Conservation (phyloP, 2,797 vertebrate species). For the Lerista edwardsae region DNA sequence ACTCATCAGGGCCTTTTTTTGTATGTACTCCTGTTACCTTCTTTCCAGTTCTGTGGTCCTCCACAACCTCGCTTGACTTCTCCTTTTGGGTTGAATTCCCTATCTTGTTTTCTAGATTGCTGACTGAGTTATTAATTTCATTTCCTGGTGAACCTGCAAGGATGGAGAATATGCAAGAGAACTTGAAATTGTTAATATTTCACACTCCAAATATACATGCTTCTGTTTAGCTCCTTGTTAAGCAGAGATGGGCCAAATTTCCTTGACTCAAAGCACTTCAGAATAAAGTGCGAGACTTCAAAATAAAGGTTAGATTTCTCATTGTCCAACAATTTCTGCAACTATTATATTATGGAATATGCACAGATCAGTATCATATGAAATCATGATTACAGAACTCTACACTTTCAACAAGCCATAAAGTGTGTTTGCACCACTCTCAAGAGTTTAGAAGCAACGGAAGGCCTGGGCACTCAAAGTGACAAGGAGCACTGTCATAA, state of each 20-base stretch:
- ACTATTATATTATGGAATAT: neutral
- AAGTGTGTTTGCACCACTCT: too few species aligned
- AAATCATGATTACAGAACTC: neutral
- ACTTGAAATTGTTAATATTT: constrained; percentile 37
- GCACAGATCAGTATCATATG: neutral
- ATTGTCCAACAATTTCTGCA: neutral
- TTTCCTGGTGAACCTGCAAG: constrained; percentile 81
- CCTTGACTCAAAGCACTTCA: neutral
- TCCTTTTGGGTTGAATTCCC: constrained; percentile 58
- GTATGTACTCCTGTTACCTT: constrained; percentile 65
- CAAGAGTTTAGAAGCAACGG: too few species aligned
- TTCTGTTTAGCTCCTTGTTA: fast-evolving
- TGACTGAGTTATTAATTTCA: constrained; percentile 58
- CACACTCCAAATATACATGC: fast-evolving
- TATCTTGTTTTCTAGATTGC: constrained; percentile 47
- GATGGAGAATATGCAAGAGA: constrained; percentile 61
- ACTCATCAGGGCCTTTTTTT: constrained; percentile 80
- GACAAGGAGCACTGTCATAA: too few species aligned
- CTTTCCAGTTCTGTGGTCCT: constrained; percentile 75
- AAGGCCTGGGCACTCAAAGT: too few species aligned
- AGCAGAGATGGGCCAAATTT: neutral
- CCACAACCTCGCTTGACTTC: constrained; percentile 63
- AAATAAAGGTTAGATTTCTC: neutral
- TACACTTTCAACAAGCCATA: neutral
- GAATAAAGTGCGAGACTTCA: neutral